Evolutionary conservation across 2,888 invertebrate genomes (phyloP), one percentile per base, ranked within the genome.

Genomic region (Sarcophaga carnaria): DNA sequence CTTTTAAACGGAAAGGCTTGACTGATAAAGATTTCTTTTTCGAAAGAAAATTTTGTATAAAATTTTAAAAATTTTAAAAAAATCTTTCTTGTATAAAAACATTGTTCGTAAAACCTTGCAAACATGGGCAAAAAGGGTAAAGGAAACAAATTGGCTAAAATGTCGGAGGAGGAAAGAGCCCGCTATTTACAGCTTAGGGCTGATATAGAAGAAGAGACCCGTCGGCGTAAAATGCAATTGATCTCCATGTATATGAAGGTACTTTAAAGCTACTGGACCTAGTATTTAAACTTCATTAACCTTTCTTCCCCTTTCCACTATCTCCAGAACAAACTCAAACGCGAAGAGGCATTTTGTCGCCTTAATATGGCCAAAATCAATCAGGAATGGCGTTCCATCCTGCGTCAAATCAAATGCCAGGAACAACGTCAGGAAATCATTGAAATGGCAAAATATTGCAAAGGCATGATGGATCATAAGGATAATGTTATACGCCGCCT

Each of bases 311-410:
- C 4, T 45, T 22, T 10, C 37, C 37, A 8, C 2, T 37, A 10
- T 0, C 37, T 10, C 45, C 92, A 97, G 97, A 97, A 96, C 91
- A 97, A 97, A 94, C 93, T 97, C 10, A 96, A 96, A 92, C 96
- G 95, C 88, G 97, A 97, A 92, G 97, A 97, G 92, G 95, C 95
- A 0, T 97, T 96, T 92, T 95, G 96, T 3, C 95, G 97, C 72
- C 94, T 97, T 74, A 97, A 97, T 92, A 95, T 96, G 86, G 97
- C 97, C 0, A 97, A 97, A 94, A 96, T 97, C 77, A 97, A 97
- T 91, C 97, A 97, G 93, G 95, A 96, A 92, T 97, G 97, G 97
- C 95, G 97, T 70, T 96, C 95, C 86, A 95, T 97, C 84, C 93
- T 97, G 79, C 95, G 97, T 0, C 95, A 95, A 91, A 95, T 96